Evolutionary conservation across 2,797 vertebrate species (phyloP).

Genomic region (Furcifer pardalis): DNA sequence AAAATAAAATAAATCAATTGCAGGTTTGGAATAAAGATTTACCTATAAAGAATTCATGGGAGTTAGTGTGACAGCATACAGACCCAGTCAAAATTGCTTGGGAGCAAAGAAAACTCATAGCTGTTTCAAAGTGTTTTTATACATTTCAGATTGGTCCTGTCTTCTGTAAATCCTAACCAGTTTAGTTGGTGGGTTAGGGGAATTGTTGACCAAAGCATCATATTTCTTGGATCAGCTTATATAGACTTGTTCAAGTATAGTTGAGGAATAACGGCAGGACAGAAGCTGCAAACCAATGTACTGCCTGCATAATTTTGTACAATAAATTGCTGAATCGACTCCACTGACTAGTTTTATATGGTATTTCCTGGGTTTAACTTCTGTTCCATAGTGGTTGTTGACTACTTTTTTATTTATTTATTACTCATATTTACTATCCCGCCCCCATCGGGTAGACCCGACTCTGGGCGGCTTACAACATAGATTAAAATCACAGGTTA

Average conservation of each 20-base stretch:
- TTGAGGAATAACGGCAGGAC: background rate
- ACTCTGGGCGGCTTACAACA: too few relatives aligned
- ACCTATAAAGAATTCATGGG: too few relatives aligned
- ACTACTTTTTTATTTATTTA: too few relatives aligned
- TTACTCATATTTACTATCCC: too few relatives aligned
- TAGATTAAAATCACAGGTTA: too few relatives aligned
- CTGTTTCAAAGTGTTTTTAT: background rate
- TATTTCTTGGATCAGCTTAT: too few relatives aligned
- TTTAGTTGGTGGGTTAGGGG: too few relatives aligned
- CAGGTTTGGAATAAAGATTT: background rate
- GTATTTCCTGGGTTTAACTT: slow-evolving; percentile 5
- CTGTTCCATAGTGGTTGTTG: too few relatives aligned
- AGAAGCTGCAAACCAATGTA: background rate
- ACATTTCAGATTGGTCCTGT: background rate
- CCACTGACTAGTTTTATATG: background rate
- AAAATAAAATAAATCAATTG: background rate
- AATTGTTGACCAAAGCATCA: too few relatives aligned
- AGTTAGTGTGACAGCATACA: too few relatives aligned
- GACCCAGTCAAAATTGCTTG: background rate
- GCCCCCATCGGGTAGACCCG: too few relatives aligned
- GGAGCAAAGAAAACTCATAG: background rate
- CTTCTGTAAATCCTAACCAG: background rate
- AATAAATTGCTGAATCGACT: background rate
- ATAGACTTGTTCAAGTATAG: background rate
- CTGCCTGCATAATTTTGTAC: background rate